Conservation (phyloP, 2,113 vertebrate genomes). For the Sus scrofa region DNA sequence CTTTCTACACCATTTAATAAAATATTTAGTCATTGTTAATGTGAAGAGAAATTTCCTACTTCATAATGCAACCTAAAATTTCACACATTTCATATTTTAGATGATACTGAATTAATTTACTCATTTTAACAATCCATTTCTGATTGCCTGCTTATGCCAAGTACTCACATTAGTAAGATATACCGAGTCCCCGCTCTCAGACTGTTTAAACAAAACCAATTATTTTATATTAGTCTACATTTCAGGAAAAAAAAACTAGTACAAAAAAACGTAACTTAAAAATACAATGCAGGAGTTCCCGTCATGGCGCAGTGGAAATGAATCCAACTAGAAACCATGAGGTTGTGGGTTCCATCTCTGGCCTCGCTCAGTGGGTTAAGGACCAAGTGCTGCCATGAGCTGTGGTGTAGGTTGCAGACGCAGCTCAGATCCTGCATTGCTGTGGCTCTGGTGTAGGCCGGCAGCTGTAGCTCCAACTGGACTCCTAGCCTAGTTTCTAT, state of each 20-base stretch:
- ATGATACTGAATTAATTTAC: background rate
- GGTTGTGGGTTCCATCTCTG: too few species aligned
- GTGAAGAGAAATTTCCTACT: background rate
- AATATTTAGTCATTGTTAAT: constrained; percentile 1
- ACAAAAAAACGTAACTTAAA: constrained; percentile 11
- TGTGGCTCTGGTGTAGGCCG: too few species aligned
- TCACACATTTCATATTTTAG: background rate
- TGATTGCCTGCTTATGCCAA: background rate
- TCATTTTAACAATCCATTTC: background rate
- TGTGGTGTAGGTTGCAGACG: too few species aligned
- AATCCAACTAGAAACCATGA: too few species aligned
- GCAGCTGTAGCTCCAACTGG: too few species aligned
- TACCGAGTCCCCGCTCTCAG: background rate
- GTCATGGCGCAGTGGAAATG: too few species aligned
- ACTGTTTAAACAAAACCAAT: background rate
- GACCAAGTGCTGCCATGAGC: too few species aligned
- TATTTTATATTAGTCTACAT: background rate
- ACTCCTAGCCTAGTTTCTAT: too few species aligned
- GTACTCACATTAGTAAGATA: background rate
- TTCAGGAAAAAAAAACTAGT: background rate
- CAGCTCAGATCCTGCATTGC: too few species aligned
- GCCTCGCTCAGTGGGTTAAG: too few species aligned
- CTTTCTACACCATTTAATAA: background rate
- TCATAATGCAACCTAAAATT: background rate
- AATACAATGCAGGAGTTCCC: background rate